Base-by-base conservation (phyloP, 2,888 invertebrate species). In the Amiota mariae region DNA sequence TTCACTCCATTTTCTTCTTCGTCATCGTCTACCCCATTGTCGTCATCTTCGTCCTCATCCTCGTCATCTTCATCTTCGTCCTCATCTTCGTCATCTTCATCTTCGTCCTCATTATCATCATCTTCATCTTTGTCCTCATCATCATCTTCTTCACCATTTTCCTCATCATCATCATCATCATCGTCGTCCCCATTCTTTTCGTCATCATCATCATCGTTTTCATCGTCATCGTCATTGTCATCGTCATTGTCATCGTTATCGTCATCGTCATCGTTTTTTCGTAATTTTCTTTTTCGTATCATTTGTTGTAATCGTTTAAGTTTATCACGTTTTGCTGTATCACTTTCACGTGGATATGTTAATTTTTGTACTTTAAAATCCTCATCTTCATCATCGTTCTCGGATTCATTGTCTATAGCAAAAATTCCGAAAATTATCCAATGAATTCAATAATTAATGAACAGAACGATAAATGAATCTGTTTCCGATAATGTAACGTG, bases 221-320 rank as follows among this genome's bases (percentile, higher is more conserved):
- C 36, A 0, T 78, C 63, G 9, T 85, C 77, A 70, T 86, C 81
- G 88, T 88, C 77, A 2, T 81, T 76, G 8, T 75, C 74, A 48
- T 76, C 90, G 68, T 91, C 88, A 46, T 91, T 88, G 15, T 90
- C 89, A 54, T 91, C 89, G 36, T 91, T 76, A 20, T 80, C 87
- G 64, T 90, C 88, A 66, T 89, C 87, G 77, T 90, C 88, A 66
- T 89, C 87, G 76, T 89, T 89, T 59, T 91, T 89, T 90, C 90
- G 78, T 71, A 80, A 77, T 76, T 76, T 80, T 75, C 81, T 72
- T 66, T 82, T 85, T 90, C 77, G 91, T 89, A 77, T 91, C 88
- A 75, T 73, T 91, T 90, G 77, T 89, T 90, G 79, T 89, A 90
- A 79, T 88, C 88, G 81, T 77, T 83, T 85, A 64, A 85, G 73